Base-by-base conservation (phyloP, 1,140 invertebrate genomes). In the Agrilus planipennis region DNA sequence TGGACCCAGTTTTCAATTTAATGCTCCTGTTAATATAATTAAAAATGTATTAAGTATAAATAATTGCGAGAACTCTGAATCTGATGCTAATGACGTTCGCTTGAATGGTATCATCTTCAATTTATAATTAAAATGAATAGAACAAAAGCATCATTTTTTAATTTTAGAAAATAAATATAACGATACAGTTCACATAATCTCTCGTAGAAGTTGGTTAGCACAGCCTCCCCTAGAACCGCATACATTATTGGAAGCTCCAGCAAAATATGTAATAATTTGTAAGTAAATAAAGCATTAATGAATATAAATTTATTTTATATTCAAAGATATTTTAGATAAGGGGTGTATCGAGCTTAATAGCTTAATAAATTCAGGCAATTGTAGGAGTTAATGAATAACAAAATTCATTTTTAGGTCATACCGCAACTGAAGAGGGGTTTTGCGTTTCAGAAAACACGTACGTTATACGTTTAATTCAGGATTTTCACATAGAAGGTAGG, bases 1-100 rank as follows among this genome's bases (percentile, higher is more conserved):
- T 11, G 64, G 64, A 19, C 65, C 65, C 45, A 53, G 66, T 12
- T 65, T 61, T 18, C 59, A 62, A 22, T 60, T 67, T 17, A 63
- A 64, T 44, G 64, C 63, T 3, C 63, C 63, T 15, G 58, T 67
- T 35, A 57, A 67, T 25, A 53, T 67, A 12, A 61, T 56, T 28
- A 27, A 44, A 30, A 32, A 27, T 23, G 52, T 52, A 21, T 59
- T 58, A 30, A 50, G 42, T 37, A 46, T 47, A 47, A 51, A 39
- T 41, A 37, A 31, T 32, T 30, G 14, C 12, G 21, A 15, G 4
- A 23, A 3, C 5, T 6, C 6, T 5, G 3, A 36, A 12, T 22
- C 19, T 21, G 29, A 21, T 34, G 38, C 19, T 12, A 31, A 20
- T 20, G 16, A 30, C 7, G 27, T n/a, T 28, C 29, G 42, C 40